Evolutionary conservation across 2,797 vertebrate genomes (phyloP), one percentile per base, ranked within the genome.

Genomic region (Lacerta bilineata): DNA sequence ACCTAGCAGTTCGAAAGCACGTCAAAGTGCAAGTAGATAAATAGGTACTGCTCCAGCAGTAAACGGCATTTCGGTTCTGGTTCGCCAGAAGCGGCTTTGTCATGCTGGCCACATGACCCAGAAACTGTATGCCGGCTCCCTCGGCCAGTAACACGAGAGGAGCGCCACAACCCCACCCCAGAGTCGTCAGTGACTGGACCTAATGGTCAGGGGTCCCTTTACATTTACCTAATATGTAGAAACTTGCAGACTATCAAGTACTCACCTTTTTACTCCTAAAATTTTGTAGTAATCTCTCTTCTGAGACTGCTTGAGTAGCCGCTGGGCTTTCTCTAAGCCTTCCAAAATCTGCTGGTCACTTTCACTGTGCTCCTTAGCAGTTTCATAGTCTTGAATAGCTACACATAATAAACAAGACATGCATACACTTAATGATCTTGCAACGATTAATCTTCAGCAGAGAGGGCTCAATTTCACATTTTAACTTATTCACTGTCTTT

Each of bases 261-360:
- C 85, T 95, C 91, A 99, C 99, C 99, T 98, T 97, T 99, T 99
- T 69, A 99, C 98, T 88, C 99, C 99, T 61, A 99, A 96, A 95
- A 99, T 99, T 97, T 99, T 99, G 92, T 99, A 99, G 94, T 99
- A 99, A 96, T 99, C 99, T 93, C 97, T 98, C 95, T 98, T 99
- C 95, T 98, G 97, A 1, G 99, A 99, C 95, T 99, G 99, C 93
- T 99, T 99, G 93, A 99, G 93, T 83, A 99, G 97, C 89, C 97
- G 97, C 93, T 99, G 98, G 72, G 98, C 98, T 97, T 95, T 98
- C 90, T 99, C 99, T 78, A 99, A 96, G 29, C 98, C 98, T 96
- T 99, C 99, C 89, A 97, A 98, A 91, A 99, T 97, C 96, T 98
- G 97, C 74, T 97, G 98, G 94, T 99, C 98, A 61, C 98, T 98